Conservation (phyloP, 2,113 vertebrate species). For the Glaucidium brasilianum region DNA sequence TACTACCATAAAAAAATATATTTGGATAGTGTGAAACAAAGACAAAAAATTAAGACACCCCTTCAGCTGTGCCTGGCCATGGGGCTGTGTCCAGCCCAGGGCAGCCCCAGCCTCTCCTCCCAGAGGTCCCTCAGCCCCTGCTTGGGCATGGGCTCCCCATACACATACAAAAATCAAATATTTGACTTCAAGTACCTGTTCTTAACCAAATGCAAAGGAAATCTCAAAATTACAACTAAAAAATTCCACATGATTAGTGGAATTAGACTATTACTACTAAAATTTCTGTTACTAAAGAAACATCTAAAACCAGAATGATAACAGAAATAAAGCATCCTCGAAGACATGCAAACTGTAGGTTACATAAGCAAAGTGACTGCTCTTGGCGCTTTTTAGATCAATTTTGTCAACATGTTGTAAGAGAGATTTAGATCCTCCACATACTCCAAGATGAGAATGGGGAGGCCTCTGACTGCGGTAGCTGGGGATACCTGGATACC, state of each 20-base stretch:
- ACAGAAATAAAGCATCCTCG: not conserved
- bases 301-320: not conserved
- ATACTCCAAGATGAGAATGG: not conserved
- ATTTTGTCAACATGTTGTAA: not conserved
- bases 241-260: not conserved
- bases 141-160: accelerated
- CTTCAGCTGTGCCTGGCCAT: not conserved
- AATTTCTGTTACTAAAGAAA: not conserved
- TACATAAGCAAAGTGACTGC: not conserved
- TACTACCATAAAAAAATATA: not conserved
- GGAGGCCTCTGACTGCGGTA: not conserved
- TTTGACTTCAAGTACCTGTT: not conserved
- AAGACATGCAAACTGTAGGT: not conserved
- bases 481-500: not conserved
- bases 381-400: not conserved
- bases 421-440: not conserved
- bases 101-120: not conserved
- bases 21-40: not conserved
- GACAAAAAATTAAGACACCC: not conserved
- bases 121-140: not conserved
- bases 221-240: not conserved
- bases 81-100: accelerated
- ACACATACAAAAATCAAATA: not conserved
- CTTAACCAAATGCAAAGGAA: not conserved
- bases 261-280: not conserved